phyloP scores from a whole-genome alignment of 2,113 vertebrate genomes.

The Promerops cafer region DNA sequence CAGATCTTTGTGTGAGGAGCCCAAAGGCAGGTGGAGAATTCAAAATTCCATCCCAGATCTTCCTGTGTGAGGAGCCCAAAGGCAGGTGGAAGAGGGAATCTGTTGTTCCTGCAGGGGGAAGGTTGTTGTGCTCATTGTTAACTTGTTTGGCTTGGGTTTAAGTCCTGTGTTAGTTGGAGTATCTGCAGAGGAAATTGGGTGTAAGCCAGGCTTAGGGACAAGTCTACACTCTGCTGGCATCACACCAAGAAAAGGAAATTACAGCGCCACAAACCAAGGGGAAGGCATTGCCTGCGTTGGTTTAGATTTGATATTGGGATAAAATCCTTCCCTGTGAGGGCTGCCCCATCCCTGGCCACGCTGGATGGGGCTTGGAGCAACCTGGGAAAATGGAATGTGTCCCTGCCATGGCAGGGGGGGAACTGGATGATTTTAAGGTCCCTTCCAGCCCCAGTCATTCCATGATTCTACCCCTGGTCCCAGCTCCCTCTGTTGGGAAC shows the following conservation, averaged over 20 bases:
- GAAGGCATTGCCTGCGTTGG: neutral
- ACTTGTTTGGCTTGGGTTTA: neutral
- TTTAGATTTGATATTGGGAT: neutral
- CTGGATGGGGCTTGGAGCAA: rapidly evolving
- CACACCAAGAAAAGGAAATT: neutral
- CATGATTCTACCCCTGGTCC: neutral
- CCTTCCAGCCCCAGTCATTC: neutral
- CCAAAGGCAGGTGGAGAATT: neutral
- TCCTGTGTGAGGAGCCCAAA: neutral
- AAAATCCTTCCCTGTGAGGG: neutral
- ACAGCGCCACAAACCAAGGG: neutral
- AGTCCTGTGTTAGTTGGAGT: neutral
- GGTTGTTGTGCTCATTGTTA: neutral
- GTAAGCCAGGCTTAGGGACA: neutral
- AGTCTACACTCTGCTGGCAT: neutral
- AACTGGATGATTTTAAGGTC: neutral
- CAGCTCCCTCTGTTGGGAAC: neutral
- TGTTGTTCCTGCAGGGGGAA: neutral
- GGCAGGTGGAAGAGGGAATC: neutral
- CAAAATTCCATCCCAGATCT: neutral
- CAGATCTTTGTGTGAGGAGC: neutral
- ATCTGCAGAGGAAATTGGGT: neutral
- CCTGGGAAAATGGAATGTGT: neutral
- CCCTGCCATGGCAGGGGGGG: neutral
- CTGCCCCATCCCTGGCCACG: neutral